Base-by-base conservation (phyloP, 2,113 vertebrate species). In the Tupaia tana region DNA sequence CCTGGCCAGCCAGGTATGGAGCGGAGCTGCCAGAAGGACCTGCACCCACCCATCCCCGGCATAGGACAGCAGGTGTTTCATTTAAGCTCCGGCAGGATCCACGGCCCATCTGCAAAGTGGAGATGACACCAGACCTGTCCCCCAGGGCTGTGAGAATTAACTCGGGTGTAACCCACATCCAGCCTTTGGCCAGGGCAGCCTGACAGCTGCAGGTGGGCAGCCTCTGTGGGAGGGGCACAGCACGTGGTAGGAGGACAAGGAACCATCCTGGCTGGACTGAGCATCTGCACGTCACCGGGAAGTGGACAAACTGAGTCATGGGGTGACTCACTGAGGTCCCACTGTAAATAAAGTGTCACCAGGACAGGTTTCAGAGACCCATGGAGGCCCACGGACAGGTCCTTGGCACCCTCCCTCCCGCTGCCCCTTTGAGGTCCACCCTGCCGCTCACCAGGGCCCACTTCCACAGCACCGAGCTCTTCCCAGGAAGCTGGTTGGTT, bases 171-270 rank as follows among this genome's bases (percentile, higher is more conserved):
- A 10, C 0, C 52, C 13, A 8, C 1, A 16, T 61, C 69, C 8
- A 63, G n/a, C 74, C 67, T 22, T 82, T 9, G 22, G 56, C 74
- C 31, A 71, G 52, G 29, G 63, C 4, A 0, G 16, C 54, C 16
- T 9, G 13, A 52, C 31, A 70, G 18, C 71, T 7, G 3, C 25
- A 3, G 0, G 29, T 0, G 27, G 74, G 20, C 7, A 2, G 25
- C 2, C 13, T 16, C 3, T 0, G 43, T 19, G 31, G 25, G 71
- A 61, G 14, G n/a, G 1, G 52, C 61, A 22, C 0, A 0, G 24
- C 29, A 16, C 56, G 64, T 0, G 3, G 2, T 6, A 5, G 19
- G 25, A 70, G 20, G 19, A 59, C 1, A 3, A 77, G 59, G n/a
- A 16, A 69, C 10, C 66, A 7, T 22, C 29, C 34, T 83, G 80